Evolutionary conservation across 2,113 vertebrate genomes (phyloP), one percentile per base, ranked within the genome.

Genomic region (Alectura lathami): DNA sequence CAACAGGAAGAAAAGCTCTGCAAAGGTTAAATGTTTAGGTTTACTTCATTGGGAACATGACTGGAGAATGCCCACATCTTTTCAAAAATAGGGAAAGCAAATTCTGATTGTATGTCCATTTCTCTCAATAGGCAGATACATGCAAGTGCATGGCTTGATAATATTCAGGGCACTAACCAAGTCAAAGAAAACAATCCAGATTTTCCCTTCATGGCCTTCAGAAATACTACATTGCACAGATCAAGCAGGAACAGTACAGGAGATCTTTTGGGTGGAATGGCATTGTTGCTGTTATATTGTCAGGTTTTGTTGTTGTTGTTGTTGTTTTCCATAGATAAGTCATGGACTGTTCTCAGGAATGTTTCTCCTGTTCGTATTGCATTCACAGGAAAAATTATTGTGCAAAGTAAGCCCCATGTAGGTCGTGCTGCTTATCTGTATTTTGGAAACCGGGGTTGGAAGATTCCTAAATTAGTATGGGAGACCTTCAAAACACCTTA

Each of bases 151-250:
- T 36, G 32, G 34, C 36, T 59, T 76, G 20, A n/a, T 83, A 29
- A 12, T 77, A 63, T 29, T 66, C n/a, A 67, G n/a, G 9, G 42
- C 15, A 32, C 48, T 74, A 62, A 64, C 34, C 27, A 54, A n/a
- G 64, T 72, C 32, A 40, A n/a, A 64, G 17, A 54, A 88, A 64
- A 60, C 32, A 86, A 48, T 60, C 29, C 40, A 54, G 10, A 27
- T 79, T 93, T 95, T 50, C 62, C 27, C 9, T 64, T 82, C 67
- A 83, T 86, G 23, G 27, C 78, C 24, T 59, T 54, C 34, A 80
- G 67, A 27, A 75, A 10, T 60, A 22, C 43, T 70, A 29, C 10
- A 17, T 83, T 66, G 38, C n/a, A 32, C 17, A 45, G 8, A 38
- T 69, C 9, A 48, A 83, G n/a, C n/a, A 73, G 68, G 12, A 53